Base-by-base conservation (phyloP, 2,113 vertebrate species). In the Crotalus helleri region DNA sequence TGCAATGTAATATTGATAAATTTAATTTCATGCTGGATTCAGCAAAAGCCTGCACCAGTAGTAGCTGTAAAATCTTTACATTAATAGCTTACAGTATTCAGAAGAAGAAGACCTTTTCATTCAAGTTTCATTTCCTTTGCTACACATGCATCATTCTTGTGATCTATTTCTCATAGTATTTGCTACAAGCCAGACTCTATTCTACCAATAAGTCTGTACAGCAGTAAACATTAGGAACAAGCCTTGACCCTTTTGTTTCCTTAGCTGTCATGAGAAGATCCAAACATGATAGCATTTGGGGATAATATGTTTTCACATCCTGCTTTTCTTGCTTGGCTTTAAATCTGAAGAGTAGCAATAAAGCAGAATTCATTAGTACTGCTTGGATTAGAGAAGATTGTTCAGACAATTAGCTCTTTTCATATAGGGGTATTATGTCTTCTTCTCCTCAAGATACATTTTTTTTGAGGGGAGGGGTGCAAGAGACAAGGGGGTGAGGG, bases 1-100 rank as follows among this genome's bases (percentile, higher is more conserved):
- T 95, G 96, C 96, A 96, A 93, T 91, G 15, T 6, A 96, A 95
- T 95, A 95, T 95, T 58, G 95, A 96, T 85, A 91, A 96, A 94
- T 96, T 96, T 96, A 97, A 97, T 97, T 97, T 97, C 96, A 97
- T 97, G 96, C 96, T 96, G 96, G 89, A 95, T 95, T 96, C 95
- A 94, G 92, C 92, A 95, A 93, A 94, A 3, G 94, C 95, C 94
- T 90, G 96, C 96, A 95, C 91, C 94, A 96, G 96, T 90, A 88
- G 96, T 96, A 97, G 95, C 94, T 95, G 95, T 96, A 96, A 96
- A 95, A 95, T 95, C 96, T 97, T 96, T 96, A 96, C 95, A 61
- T 96, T 96, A 97, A 97, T 96, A 86, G 96, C 6, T 0, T 88
- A 93, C 96, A 95, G 96, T 93, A 59, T 90, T 94, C 95, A 87